Evolutionary conservation across 1,140 invertebrate genomes (phyloP).

Genomic region (Drosophila murphyi): DNA sequence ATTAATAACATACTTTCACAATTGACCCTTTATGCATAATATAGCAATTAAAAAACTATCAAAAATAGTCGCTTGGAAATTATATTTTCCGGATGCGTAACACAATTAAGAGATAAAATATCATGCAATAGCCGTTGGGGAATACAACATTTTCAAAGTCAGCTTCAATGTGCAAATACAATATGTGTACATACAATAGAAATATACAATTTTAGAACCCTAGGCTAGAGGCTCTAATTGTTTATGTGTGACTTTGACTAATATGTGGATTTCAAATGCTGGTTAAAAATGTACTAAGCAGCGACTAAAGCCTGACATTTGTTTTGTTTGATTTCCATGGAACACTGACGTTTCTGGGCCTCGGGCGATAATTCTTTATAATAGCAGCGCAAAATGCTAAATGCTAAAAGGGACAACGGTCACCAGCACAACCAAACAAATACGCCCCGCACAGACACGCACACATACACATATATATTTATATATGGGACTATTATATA

Average conservation of each 20-base stretch:
- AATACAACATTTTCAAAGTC: not conserved
- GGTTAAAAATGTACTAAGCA: constrained; percentile 17
- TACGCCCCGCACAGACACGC: not conserved
- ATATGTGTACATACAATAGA: not conserved
- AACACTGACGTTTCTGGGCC: constrained; percentile 33
- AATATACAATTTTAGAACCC: not conserved
- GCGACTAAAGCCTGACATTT: constrained; percentile 51
- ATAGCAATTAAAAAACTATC: too few species aligned
- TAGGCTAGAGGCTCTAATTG: not conserved
- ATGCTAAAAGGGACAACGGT: constrained; percentile 43
- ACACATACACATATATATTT: constrained; percentile 24
- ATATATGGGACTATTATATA: constrained; percentile 3
- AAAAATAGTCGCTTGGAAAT: not conserved
- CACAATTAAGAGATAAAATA: too few species aligned
- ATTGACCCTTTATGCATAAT: too few species aligned
- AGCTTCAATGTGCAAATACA: not conserved
- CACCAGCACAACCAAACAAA: constrained; percentile 50
- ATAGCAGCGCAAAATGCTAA: constrained; percentile 72
- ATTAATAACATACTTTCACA: not conserved
- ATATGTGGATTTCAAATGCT: constrained; percentile 17
- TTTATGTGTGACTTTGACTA: constrained; percentile 15
- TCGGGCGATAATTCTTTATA: constrained; percentile 75
- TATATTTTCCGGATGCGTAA: not conserved
- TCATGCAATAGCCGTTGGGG: not conserved
- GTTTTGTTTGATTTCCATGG: constrained; percentile 74